These are phyloP conservation scores for Nannoperca australis DNA, from an alignment of 2,797 vertebrate genomes.

Conservation along the genomic window DNA sequence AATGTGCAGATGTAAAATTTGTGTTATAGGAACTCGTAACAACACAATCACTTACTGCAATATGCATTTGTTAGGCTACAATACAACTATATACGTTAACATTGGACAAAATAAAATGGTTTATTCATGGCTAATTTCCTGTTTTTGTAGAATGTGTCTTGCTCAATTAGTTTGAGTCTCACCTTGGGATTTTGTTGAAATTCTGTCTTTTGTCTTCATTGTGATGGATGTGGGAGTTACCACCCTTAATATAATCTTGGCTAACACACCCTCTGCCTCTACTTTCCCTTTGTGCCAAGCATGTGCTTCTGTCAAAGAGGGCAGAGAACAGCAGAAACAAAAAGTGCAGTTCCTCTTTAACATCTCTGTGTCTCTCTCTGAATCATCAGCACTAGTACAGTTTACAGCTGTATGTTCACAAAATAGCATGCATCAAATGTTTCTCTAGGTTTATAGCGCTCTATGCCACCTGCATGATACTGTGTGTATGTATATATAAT, in stretches of 20 bases:
- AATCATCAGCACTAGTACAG: conserved; percentile 14
- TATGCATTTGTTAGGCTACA: not conserved
- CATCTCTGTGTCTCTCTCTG: conserved; percentile 19
- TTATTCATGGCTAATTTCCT: not conserved
- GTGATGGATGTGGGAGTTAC: conserved; percentile 56
- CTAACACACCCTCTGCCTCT: conserved; percentile 51
- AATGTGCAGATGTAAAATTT: not conserved
- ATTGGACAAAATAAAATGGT: not conserved
- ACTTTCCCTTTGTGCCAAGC: conserved; percentile 41
- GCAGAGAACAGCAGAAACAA: conserved; percentile 28
- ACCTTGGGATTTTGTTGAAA: conserved; percentile 34
- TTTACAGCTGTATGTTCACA: conserved; percentile 21
- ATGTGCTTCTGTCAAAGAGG: conserved; percentile 45
- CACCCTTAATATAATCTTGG: conserved; percentile 50
- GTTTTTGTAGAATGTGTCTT: not conserved
- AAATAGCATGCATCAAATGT: not conserved
- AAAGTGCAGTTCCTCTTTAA: conserved; percentile 11
- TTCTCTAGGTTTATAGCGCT: conserved; percentile 2
- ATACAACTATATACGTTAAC: not conserved
- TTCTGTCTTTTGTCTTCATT: conserved; percentile 31
- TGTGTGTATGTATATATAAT: not conserved
- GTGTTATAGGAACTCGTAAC: not conserved
- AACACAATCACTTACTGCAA: not conserved
- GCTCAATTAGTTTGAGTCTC: not conserved
- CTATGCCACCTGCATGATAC: not conserved